Percentiles rank a stretch among this genome's conserved stretches.
These are phyloP conservation scores for Drosophila nikananu DNA, from an alignment of 1,140 invertebrate species.

Conservation along the genomic window DNA sequence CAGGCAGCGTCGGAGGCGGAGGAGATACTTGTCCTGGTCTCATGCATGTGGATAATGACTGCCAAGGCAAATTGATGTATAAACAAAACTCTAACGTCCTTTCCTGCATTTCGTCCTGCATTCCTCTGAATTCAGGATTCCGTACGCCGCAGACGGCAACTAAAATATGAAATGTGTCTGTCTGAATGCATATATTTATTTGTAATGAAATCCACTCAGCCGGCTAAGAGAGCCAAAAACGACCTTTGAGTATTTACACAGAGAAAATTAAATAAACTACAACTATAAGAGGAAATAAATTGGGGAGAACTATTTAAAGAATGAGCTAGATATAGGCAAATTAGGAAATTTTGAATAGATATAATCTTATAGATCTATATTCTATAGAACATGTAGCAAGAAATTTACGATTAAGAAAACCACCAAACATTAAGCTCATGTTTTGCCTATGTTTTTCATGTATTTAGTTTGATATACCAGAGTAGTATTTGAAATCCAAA, in stretches of 20 bases:
- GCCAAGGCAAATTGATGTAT: constrained; percentile 60
- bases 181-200: constrained; percentile 42
- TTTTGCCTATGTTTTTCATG: background rate
- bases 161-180: constrained; percentile 56
- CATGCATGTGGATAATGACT: constrained; percentile 49
- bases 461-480: background rate
- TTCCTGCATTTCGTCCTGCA: constrained; percentile 29
- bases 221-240: constrained; percentile 28
- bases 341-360: no score
- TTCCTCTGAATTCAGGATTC: background rate
- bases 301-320: background rate
- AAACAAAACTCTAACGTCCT: constrained; percentile 57
- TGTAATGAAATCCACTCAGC: constrained; percentile 27
- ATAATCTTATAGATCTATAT: background rate
- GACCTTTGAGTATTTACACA: constrained; percentile 19
- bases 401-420: no score
- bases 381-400: no score
- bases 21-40: constrained; percentile 45
- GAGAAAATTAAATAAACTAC: background rate
- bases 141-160: constrained; percentile 25
- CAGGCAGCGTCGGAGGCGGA: background rate
- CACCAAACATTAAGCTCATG: background rate
- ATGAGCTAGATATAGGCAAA: no score
- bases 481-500: no score
- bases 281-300: background rate